These are phyloP conservation scores for Oreocharis arfaki DNA, from an alignment of 2,113 vertebrate genomes.

Conservation along the genomic window DNA sequence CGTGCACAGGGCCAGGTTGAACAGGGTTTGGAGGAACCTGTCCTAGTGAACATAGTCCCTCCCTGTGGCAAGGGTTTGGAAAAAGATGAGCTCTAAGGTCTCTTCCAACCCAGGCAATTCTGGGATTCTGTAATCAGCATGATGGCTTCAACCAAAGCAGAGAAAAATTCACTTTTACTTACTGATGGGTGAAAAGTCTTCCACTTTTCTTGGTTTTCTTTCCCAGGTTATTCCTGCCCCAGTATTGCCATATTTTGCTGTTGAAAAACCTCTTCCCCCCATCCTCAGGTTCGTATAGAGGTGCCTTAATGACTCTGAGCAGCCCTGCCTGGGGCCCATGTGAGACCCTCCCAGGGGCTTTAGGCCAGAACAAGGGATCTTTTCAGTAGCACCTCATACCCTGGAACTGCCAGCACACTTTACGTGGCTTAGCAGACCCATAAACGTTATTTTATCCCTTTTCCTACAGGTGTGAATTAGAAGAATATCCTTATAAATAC, in stretches of 20 bases:
- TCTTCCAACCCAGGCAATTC: no score
- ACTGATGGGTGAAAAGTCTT: accelerated
- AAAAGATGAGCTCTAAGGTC: background rate
- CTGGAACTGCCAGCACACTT: background rate
- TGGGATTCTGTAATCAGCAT: background rate
- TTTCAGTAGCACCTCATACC: background rate
- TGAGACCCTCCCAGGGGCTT: background rate
- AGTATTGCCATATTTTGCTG: accelerated
- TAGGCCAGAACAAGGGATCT: background rate
- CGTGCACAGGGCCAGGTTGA: accelerated
- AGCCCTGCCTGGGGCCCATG: background rate
- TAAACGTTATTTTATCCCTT: background rate
- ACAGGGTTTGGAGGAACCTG: background rate
- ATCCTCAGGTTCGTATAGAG: background rate
- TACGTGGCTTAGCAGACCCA: background rate
- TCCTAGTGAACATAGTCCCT: accelerated
- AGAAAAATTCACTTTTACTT: background rate
- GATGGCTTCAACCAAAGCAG: accelerated
- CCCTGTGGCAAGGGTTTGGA: accelerated
- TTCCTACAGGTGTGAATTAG: background rate
- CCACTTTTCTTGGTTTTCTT: accelerated
- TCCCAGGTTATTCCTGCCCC: background rate
- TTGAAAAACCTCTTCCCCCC: accelerated
- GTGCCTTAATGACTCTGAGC: background rate
- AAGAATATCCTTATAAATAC: background rate